Percentiles rank a stretch among this genome's conserved stretches.
phyloP scores from a whole-genome alignment of 2,797 vertebrate species.

The Rhinatrema bivittatum region DNA sequence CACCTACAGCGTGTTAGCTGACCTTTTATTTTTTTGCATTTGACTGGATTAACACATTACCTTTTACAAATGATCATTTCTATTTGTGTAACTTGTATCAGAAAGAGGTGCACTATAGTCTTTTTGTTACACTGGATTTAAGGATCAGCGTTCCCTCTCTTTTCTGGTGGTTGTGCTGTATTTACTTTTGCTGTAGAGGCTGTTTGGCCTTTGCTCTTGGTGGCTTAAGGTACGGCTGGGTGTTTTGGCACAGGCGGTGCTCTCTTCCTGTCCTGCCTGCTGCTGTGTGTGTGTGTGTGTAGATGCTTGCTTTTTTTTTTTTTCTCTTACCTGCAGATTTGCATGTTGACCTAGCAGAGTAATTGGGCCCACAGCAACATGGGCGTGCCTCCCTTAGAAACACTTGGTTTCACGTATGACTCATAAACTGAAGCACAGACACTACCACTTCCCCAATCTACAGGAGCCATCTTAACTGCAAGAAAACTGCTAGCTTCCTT shows the following conservation, averaged over 20 bases:
- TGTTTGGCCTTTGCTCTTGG: conserved; percentile 26
- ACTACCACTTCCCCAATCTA: conserved; percentile 63
- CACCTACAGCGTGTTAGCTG: too few relatives aligned
- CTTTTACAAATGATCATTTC: too few relatives aligned
- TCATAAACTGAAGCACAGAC: conserved; percentile 60
- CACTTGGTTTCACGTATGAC: conserved; percentile 61
- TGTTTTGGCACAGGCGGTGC: conserved; percentile 8
- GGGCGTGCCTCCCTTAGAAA: conserved; percentile 59
- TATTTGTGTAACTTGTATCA: too few relatives aligned
- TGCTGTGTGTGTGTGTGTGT: conserved; percentile 2
- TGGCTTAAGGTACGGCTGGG: conserved; percentile 33
- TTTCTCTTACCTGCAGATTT: conserved; percentile 49
- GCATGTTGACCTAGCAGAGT: conserved; percentile 52
- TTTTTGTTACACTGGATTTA: too few relatives aligned
- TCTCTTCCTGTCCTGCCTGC: conserved; percentile 7
- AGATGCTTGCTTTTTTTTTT: background rate
- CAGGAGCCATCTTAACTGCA: conserved; percentile 67
- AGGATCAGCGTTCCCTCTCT: too few relatives aligned
- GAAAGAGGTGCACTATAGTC: too few relatives aligned
- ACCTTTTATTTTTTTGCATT: too few relatives aligned
- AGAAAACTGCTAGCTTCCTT: conserved; percentile 42
- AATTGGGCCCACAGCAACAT: conserved; percentile 53
- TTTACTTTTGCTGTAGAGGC: background rate
- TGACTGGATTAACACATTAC: too few relatives aligned
- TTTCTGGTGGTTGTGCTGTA: background rate